Evolutionary conservation across 2,888 invertebrate species (phyloP), one percentile per base, ranked within the genome.

Genomic region (Thalpophila matura): DNA sequence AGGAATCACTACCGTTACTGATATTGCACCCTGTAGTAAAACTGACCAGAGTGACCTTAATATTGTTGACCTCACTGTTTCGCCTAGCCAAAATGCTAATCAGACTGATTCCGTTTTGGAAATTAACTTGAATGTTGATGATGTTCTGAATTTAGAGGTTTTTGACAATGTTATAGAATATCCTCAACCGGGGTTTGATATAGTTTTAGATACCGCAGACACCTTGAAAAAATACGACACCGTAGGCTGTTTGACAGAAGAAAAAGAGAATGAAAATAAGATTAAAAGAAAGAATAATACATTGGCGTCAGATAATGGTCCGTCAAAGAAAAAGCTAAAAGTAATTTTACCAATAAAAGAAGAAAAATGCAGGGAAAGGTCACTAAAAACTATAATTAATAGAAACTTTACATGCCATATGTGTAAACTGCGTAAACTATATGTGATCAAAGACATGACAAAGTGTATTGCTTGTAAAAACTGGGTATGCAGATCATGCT

Each of bases 381-480:
- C 35, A 37, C 49, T 49, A 42, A 49, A 53, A 64, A 51, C 62
- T 24, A 51, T 57, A 63, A 46, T 57, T 2, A 45, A 38, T 29
- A 51, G 63, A 46, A 24, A 56, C 45, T 56, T 56, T 54, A 51
- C 24, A 38, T 57, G 57, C n/a, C 38, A 47, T 31, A 22, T 31
- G 22, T 31, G 43, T 45, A 45, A 45, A 45, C 24, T 24, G 6
- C 27, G 31, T 31, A 63, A 46, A 57, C 33, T 63, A 9, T 57
- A 26, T 38, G 50, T 56, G n/a, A 45, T 38, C 24, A 24, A n/a
- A 20, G 60, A 60, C 38, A 60, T 53, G 54, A 47, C 60, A 29
- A 53, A 47, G 31, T 64, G 64, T 53, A 38, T 64, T 42, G 54
- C 54, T 27, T 64, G 64, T 33, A 58, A 64, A 59, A 58, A 64